phyloP scores from a whole-genome alignment of 2,888 invertebrate genomes.

The Ditula angustiorana region DNA sequence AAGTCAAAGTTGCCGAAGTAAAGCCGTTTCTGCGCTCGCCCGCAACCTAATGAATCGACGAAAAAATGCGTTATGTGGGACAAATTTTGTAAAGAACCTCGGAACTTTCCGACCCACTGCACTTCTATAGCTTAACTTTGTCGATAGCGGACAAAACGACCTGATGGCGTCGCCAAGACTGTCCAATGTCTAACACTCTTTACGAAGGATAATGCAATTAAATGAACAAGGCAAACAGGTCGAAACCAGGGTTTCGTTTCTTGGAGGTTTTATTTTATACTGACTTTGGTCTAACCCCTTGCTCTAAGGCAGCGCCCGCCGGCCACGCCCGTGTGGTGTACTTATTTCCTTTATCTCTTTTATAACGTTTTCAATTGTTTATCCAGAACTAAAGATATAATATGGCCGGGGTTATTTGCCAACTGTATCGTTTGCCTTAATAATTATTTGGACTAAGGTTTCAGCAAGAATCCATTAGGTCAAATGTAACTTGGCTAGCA shows the following conservation, averaged over 20 bases:
- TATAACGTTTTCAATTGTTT: too few relatives aligned
- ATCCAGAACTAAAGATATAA: too few relatives aligned
- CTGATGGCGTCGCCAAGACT: conserved; percentile 67
- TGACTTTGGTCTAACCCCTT: too few relatives aligned
- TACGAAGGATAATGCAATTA: conserved; percentile 44
- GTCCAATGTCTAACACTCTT: conserved; percentile 50
- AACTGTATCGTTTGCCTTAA: too few relatives aligned
- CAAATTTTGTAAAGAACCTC: conserved; percentile 69
- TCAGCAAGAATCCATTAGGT: too few relatives aligned
- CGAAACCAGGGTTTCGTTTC: conserved; percentile 7
- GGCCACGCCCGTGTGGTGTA: too few relatives aligned
- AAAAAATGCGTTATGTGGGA: conserved; percentile 63
- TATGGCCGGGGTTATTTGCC: too few relatives aligned
- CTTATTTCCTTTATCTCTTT: too few relatives aligned
- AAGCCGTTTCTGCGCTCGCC: conserved; percentile 25
- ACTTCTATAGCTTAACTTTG: conserved; percentile 73
- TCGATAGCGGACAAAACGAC: conserved; percentile 66
- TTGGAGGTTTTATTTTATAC: not conserved
- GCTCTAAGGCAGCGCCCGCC: too few relatives aligned
- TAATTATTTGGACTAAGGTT: too few relatives aligned
- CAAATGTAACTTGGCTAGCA: too few relatives aligned
- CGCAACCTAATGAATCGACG: conserved; percentile 30
- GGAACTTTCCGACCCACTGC: conserved; percentile 72
- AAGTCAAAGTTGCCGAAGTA: conserved; percentile 31
- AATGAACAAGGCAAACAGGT: conserved; percentile 54